phyloP scores from a whole-genome alignment of 2,888 invertebrate species.

The Drosophila buzzatii region DNA sequence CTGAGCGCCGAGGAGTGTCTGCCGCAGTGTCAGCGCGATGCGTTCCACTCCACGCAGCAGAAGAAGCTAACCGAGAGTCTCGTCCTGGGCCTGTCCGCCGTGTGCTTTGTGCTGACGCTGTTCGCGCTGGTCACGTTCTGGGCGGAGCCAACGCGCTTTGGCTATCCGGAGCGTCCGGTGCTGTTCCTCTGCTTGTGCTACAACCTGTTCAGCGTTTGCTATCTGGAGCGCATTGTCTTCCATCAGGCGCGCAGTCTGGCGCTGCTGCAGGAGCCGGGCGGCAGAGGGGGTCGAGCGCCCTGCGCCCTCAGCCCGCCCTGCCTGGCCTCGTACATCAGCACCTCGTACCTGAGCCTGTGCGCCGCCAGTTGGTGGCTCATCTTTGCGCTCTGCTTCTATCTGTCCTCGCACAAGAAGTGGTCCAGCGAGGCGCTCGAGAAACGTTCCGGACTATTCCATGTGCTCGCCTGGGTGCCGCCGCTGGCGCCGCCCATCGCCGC shows the following conservation, averaged over 20 bases:
- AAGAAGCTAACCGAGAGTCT: slow-evolving; percentile 90
- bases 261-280: slow-evolving; percentile 83
- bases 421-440: slow-evolving; percentile 96
- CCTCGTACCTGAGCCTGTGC: slow-evolving; percentile 92
- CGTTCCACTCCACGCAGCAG: slow-evolving; percentile 89
- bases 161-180: slow-evolving; percentile 96
- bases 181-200: slow-evolving; percentile 96
- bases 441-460: slow-evolving; percentile 93
- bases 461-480: slow-evolving; percentile 95
- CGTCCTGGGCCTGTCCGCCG: slow-evolving; percentile 91
- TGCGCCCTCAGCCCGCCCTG: slow-evolving; percentile 88
- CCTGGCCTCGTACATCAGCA: slow-evolving; percentile 90
- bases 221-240: slow-evolving; percentile 89
- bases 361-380: slow-evolving; percentile 95
- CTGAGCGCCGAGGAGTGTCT: slow-evolving; percentile 86
- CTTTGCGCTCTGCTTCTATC: slow-evolving; percentile 94
- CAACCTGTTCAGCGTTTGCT: slow-evolving; percentile 91
- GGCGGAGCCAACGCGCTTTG: slow-evolving; percentile 94
- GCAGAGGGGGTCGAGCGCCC: slow-evolving; percentile 74
- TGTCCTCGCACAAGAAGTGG: slow-evolving; percentile 96
- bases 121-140: slow-evolving; percentile 95
- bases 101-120: slow-evolving; percentile 92
- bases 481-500: slow-evolving; percentile 94
- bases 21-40: slow-evolving; percentile 89
- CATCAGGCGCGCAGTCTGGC: slow-evolving; percentile 83